Evolutionary conservation across 2,888 invertebrate genomes (phyloP), one percentile per base, ranked within the genome.

Genomic region (Agriopis leucophaearia): DNA sequence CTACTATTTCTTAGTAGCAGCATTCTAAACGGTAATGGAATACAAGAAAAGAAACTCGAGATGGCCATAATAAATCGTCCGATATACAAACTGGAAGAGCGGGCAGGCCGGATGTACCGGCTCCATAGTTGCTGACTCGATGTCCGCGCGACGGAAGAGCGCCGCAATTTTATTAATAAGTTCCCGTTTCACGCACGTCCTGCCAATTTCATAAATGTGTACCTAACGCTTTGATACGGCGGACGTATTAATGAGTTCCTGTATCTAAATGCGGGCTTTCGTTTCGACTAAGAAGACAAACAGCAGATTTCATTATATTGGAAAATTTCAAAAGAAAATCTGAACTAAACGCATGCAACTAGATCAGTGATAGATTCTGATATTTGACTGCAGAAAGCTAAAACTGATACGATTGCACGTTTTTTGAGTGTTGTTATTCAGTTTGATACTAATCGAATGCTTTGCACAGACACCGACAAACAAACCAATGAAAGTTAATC

Each of bases 91-190:
- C 83, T 82, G 79, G 81, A 82, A 83, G 91, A 90, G 90, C 90
- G 88, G 88, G 84, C 83, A 78, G 82, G 78, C 89, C 91, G 92
- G 91, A 91, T 86, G 86, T 81, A 81, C 42, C 44, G 54, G 51
- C 67, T 50, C 42, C 52, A 57, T 45, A 57, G 62, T 47, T 35
- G 61, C 80, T 83, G 84, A 82, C 84, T 82, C 81, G 82, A 79
- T 84, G 85, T 84, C 85, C 85, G 85, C 79, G 81, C 83, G 82
- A 82, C 89, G 92, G 91, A 90, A 91, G 88, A 87, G 84, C 86
- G 86, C 83, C 85, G 88, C 88, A 82, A 89, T 91, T 91, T 90
- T 90, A 92, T 91, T 90, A 90, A 91, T 90, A 90, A 89, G 90
- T 90, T 91, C 91, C 91, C 90, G 91, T 90, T 90, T 88, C 86